A percentile compares a stretch with the other conserved stretches of the same genome.
Evolutionary conservation across 2,113 vertebrate species (phyloP).

Genomic region (Acrocephalus arundinaceus): DNA sequence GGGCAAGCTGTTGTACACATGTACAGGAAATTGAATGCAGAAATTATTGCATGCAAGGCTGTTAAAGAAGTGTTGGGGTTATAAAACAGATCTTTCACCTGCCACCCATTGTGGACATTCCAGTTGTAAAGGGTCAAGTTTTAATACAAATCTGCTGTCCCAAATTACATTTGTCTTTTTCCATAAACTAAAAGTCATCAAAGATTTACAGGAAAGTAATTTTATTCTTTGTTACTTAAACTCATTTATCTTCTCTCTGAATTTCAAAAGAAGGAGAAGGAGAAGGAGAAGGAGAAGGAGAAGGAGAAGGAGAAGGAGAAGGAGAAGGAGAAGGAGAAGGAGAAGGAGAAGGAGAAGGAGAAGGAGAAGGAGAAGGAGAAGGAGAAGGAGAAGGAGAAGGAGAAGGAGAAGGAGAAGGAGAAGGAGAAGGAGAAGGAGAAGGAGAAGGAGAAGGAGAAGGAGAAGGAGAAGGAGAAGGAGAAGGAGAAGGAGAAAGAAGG

Average conservation of each 20-base stretch:
- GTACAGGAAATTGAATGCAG: conserved; percentile 75
- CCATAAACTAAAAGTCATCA: not conserved
- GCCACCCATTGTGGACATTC: conserved; percentile 55
- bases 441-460: not conserved
- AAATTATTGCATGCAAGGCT: conserved; percentile 55
- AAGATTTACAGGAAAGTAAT: conserved; percentile 10
- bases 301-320: not conserved
- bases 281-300: not conserved
- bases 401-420: not conserved
- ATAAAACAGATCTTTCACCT: conserved; percentile 73
- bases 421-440: not conserved
- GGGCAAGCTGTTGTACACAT: conserved; percentile 52
- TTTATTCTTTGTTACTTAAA: not conserved
- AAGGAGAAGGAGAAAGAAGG: not conserved
- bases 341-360: not conserved
- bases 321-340: not conserved
- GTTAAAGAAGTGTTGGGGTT: conserved; percentile 65
- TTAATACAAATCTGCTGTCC: conserved; percentile 50
- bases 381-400: not conserved
- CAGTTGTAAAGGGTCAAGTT: conserved; percentile 49
- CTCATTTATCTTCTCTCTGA: not conserved
- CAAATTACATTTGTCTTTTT: conserved; percentile 47
- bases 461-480: not conserved
- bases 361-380: not conserved
- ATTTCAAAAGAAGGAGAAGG: not conserved